Base-by-base conservation (phyloP, 2,113 vertebrate species). In the Pandion haliaetus region DNA sequence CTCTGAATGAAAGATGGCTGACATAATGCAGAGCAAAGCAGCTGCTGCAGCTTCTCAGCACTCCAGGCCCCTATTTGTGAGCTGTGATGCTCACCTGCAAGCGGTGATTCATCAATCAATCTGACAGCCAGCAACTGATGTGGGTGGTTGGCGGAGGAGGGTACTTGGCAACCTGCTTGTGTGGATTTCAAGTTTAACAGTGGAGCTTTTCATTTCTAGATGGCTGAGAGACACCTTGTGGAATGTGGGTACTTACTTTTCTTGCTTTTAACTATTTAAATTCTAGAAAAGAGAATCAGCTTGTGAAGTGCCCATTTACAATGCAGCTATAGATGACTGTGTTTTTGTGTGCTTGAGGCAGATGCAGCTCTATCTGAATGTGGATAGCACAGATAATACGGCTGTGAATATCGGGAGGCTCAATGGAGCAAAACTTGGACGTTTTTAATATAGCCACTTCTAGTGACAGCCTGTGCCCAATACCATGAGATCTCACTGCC, bases 181-280 rank as follows among this genome's bases (percentile, higher is more conserved):
- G 2, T 42, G 8, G n/a, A 38, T 94, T 94, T 90, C 25, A 70
- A 7, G 40, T 87, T 19, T 18, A 49, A 28, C 49, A 36, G 44
- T 52, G 32, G n/a, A 62, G 55, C 45, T 94, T 93, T 91, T 91
- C 16, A 72, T 89, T 88, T 86, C 61, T 88, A 90, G 71, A 86
- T 82, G 59, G 31, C 59, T 88, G 92, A 90, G 93, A 95, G 82
- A 94, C 88, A 88, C 71, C 74, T 90, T 77, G 76, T 91, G 95
- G 88, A 93, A 88, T 88, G 79, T 24, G 20, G 67, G 16, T 70
- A 61, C 29, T 87, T 89, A 19, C 36, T 86, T 90, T 79, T 74
- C 50, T 61, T 89, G 29, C 8, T 86, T 87, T 94, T 84, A 79
- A 69, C 44, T 47, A 18, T 79, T 89, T 87, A 44, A 52, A 21